A percentile compares a stretch with the other conserved stretches of the same genome.
Evolutionary conservation across 2,888 invertebrate genomes (phyloP).

Genomic region (Hirudinaria manillensis): DNA sequence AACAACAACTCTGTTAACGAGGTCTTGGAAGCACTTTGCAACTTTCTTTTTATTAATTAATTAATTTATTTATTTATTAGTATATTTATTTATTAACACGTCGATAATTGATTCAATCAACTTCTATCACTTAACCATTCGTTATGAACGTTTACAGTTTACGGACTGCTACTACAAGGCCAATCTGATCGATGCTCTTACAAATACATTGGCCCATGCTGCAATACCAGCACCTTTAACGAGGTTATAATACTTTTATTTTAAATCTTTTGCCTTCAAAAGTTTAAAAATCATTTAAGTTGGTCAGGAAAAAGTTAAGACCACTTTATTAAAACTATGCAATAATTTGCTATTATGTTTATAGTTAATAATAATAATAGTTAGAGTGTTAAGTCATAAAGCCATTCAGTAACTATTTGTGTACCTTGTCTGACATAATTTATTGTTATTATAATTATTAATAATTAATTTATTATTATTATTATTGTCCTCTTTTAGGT

Average conservation of each 20-base stretch:
- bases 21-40: conserved; percentile 39
- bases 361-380: too few relatives aligned
- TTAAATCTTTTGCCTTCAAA: background rate
- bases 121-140: too few relatives aligned
- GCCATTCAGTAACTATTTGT: background rate
- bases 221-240: conserved; percentile 55
- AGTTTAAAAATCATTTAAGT: background rate
- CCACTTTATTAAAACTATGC: background rate
- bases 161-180: conserved; percentile 75
- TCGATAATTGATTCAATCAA: too few relatives aligned
- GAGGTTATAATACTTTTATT: background rate
- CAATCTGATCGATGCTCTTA: conserved; percentile 80
- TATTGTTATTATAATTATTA: too few relatives aligned
- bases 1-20: conserved; percentile 96
- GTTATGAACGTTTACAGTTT: conserved; percentile 41
- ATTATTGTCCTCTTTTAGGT: conserved; percentile 5
- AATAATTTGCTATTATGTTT: too few relatives aligned
- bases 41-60: background rate
- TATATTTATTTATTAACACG: background rate
- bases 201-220: conserved; percentile 88
- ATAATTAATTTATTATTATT: too few relatives aligned
- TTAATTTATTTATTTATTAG: background rate
- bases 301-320: background rate
- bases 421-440: background rate
- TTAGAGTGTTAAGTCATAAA: background rate